Evolutionary conservation across 2,797 vertebrate species (phyloP).

Genomic region (Gymnocypris eckloni): DNA sequence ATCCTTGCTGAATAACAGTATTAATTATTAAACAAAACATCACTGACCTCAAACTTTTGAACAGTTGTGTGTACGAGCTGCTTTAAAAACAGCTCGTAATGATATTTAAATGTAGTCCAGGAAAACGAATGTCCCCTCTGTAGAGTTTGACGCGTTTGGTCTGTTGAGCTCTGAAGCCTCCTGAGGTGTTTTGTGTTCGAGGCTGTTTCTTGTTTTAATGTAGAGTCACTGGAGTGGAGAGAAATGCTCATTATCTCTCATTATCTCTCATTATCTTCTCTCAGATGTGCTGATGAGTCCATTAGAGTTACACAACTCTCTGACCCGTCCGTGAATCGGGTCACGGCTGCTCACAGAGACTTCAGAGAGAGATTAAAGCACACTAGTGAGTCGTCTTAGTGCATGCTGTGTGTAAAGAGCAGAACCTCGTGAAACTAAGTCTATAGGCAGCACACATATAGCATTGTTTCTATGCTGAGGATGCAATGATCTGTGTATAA

Average conservation of each 20-base stretch:
- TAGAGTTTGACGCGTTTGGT: not conserved
- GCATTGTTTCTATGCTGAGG: not conserved
- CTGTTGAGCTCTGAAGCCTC: not conserved
- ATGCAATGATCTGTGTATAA: not conserved
- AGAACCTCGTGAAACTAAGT: not conserved
- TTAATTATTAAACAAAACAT: not conserved
- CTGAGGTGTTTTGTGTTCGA: not conserved
- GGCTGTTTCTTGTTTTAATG: constrained; percentile 17
- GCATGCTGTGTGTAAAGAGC: too few species aligned
- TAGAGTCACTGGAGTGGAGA: not conserved
- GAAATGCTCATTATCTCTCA: constrained; percentile 28
- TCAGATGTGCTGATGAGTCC: constrained; percentile 15
- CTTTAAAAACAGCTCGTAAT: not conserved
- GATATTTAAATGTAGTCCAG: not conserved
- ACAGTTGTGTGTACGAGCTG: not conserved
- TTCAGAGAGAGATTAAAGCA: not conserved
- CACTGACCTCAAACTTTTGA: not conserved
- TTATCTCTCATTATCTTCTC: constrained; percentile 33
- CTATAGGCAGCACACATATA: not conserved
- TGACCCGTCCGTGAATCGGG: not conserved
- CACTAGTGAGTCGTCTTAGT: not conserved
- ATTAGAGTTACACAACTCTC: not conserved
- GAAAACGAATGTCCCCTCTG: not conserved
- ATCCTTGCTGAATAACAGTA: not conserved
- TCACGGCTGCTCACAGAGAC: not conserved